Evolutionary conservation across 1,140 invertebrate genomes (phyloP), one percentile per base, ranked within the genome.

Genomic region (Anoplophora glabripennis): DNA sequence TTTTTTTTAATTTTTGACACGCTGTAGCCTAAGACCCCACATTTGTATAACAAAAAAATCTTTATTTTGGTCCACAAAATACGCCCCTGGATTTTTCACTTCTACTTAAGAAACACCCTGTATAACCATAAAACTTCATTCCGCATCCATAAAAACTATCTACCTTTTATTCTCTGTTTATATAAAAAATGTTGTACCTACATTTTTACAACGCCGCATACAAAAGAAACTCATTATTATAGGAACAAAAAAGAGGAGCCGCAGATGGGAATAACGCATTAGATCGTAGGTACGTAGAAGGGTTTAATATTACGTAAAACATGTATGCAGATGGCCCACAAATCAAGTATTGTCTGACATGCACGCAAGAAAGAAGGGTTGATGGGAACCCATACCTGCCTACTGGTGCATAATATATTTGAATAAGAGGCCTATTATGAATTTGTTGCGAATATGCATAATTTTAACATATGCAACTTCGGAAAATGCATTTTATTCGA

Each of bases 321-420:
- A 40, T 53, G 49, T 69, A 70, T 67, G 68, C 65, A 70, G 66
- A 70, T 70, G 65, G 68, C 66, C 64, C 61, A 70, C 65, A 70
- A 70, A 70, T 67, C 65, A 70, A 70, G 66, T 61, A 68, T 68
- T 67, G 67, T 70, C 64, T 64, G 65, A 44, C 47, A 41, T 41
- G n/a, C 40, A 49, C 46, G 51, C 38, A 52, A 53, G 28, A 48
- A 40, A 59, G 56, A 63, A 68, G 61, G 63, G 66, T 63, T 62
- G 59, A 65, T 59, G 63, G 63, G 60, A 37, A 52, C 61, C 68
- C 57, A 57, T 72, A 72, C 70, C 70, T 71, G 70, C 63, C 63
- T 61, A 69, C 57, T 65, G 61, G 67, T 67, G 67, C 67, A 69
- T 69, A 65, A 62, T 66, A 28, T 28, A 56, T 55, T 65, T 65